Evolutionary conservation across 35 echinoderm and acorn worm species (phyloP).

Genomic region (Eucidaris tribuloides): DNA sequence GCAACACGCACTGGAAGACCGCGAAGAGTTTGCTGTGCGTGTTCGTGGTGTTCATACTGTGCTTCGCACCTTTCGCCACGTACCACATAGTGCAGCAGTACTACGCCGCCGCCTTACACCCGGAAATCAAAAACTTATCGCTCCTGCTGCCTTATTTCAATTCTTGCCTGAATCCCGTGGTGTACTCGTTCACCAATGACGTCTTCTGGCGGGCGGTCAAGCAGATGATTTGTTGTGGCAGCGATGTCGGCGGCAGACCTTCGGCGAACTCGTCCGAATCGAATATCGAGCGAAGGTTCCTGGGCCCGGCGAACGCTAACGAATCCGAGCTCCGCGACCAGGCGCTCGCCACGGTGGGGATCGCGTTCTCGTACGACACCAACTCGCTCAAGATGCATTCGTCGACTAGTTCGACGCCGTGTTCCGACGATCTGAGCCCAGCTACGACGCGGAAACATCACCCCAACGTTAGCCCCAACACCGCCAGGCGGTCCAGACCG

Average conservation of each 20-base stretch:
- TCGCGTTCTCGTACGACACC: background rate
- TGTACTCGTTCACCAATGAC: slow-evolving; percentile 51
- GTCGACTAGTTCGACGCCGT: no score
- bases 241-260: background rate
- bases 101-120: background rate
- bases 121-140: slow-evolving; percentile 43
- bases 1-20: slow-evolving; percentile 64
- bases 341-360: background rate
- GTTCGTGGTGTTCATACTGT: slow-evolving; percentile 48
- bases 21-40: slow-evolving; percentile 55
- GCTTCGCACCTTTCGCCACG: slow-evolving; percentile 53
- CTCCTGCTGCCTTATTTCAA: slow-evolving; percentile 58
- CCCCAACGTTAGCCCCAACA: no score
- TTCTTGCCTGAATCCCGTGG: slow-evolving; percentile 52
- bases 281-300: no score
- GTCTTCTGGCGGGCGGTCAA: slow-evolving; percentile 24
- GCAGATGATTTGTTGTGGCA: background rate
- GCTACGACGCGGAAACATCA: no score
- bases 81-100: slow-evolving; percentile 64
- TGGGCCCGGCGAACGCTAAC: background rate
- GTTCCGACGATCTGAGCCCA: no score
- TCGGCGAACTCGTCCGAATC: background rate
- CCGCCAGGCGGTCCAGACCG: no score
- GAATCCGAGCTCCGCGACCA: background rate
- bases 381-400: background rate